These are phyloP conservation scores for Ictalurus furcatus DNA, from an alignment of 2,113 vertebrate genomes.

Conservation along the genomic window DNA sequence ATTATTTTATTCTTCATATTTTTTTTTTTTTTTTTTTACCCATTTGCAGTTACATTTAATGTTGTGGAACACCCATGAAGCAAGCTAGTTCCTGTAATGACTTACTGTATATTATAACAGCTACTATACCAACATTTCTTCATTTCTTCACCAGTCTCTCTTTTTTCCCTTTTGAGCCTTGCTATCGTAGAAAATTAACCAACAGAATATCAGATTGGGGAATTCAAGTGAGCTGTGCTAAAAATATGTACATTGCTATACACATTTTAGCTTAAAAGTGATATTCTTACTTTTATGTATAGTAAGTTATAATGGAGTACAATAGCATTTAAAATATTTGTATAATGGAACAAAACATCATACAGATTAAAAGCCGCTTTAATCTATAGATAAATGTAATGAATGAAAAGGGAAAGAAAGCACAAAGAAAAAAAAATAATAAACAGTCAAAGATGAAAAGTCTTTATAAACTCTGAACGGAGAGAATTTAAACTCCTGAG, in stretches of 20 bases:
- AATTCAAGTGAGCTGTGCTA: too few species aligned
- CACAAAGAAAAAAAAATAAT: background rate
- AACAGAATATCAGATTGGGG: too few species aligned
- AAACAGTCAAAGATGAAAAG: background rate
- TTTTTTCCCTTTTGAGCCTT: background rate
- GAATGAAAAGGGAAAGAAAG: background rate
- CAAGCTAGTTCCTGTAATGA: background rate
- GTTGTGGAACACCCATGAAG: background rate
- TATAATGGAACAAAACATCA: background rate
- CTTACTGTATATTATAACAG: background rate
- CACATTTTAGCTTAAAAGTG: background rate
- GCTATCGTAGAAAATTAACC: background rate
- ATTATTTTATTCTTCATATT: too few species aligned
- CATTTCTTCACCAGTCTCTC: background rate
- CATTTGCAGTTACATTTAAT: background rate
- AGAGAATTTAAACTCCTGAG: background rate
- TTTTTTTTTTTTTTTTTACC: background rate
- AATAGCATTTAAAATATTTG: background rate
- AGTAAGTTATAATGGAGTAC: too few species aligned
- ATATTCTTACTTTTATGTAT: background rate
- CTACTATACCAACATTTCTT: background rate
- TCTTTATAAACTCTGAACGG: background rate
- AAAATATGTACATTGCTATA: too few species aligned
- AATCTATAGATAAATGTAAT: background rate
- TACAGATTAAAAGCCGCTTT: background rate